Percentiles rank a stretch among this genome's conserved stretches.
phyloP scores from a whole-genome alignment of 1,140 invertebrate genomes.

The Tetramorium parvispinum region DNA sequence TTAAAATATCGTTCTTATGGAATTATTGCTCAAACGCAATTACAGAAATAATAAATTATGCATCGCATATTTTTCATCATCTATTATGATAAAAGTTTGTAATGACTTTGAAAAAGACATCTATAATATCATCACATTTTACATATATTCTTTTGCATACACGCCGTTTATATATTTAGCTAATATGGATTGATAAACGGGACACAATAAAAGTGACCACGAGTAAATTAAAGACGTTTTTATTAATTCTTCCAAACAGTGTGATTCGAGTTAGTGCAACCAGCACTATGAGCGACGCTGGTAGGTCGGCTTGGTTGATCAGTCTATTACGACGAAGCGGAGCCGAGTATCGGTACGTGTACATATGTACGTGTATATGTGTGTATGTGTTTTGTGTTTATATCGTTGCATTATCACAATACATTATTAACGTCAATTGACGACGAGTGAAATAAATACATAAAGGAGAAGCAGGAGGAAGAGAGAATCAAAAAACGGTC shows the following conservation, averaged over 20 bases:
- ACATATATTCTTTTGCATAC: not conserved
- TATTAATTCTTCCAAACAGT: constrained; percentile 70
- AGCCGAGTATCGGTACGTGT: constrained; percentile 51
- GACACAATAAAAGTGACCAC: constrained; percentile 16
- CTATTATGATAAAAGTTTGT: not conserved
- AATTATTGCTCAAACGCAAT: not conserved
- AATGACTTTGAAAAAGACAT: not conserved
- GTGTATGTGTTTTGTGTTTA: constrained; percentile 5
- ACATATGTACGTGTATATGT: not conserved
- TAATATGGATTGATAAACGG: not conserved
- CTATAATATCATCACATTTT: not conserved
- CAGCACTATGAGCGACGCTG: constrained; percentile 61
- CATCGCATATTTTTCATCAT: not conserved
- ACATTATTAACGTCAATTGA: constrained; percentile 63
- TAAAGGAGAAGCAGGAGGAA: constrained; percentile 38
- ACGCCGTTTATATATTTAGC: not conserved
- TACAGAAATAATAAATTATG: not conserved
- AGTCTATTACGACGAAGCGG: constrained; percentile 69
- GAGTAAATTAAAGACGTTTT: constrained; percentile 72
- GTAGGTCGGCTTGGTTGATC: constrained; percentile 66
- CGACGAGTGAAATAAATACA: constrained; percentile 65
- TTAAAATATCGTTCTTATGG: not conserved
- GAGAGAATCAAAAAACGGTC: constrained; percentile 56
- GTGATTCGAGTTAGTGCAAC: constrained; percentile 61
- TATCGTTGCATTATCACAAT: constrained; percentile 71